Evolutionary conservation across 2,888 invertebrate genomes (phyloP).

Genomic region (Pantelozetes paolii): DNA sequence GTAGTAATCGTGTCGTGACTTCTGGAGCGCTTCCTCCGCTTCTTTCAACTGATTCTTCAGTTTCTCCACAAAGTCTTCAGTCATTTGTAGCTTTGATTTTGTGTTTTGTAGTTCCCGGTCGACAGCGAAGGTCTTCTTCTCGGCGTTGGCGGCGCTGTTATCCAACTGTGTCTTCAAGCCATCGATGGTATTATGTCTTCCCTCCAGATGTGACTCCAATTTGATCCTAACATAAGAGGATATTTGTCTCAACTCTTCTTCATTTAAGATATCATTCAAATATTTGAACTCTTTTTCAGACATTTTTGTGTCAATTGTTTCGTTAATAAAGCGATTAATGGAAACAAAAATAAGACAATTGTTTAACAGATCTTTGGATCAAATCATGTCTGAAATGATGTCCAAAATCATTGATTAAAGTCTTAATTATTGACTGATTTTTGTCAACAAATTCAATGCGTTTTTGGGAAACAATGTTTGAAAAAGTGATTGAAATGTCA

Average conservation of each 20-base stretch:
- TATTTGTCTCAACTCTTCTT: background rate
- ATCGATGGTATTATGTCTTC: background rate
- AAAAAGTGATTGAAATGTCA: no score
- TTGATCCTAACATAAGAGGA: slow-evolving; percentile 3
- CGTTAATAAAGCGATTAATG: background rate
- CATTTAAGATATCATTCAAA: background rate
- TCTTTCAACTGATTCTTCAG: slow-evolving; percentile 39
- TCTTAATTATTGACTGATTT: background rate
- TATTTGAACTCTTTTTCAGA: background rate
- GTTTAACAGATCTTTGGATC: background rate
- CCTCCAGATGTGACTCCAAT: slow-evolving; percentile 30
- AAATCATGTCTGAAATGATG: background rate
- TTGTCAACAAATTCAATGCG: background rate
- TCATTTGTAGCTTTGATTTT: slow-evolving; percentile 28
- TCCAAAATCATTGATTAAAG: background rate
- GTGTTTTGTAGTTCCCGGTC: slow-evolving; percentile 38
- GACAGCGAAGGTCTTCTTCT: slow-evolving; percentile 23
- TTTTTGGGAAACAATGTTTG: background rate
- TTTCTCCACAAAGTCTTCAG: slow-evolving; percentile 37
- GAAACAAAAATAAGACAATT: background rate
- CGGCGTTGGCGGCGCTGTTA: slow-evolving; percentile 1
- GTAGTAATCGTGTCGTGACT: slow-evolving; percentile 40
- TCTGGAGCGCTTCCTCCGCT: slow-evolving; percentile 41
- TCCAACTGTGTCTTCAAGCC: slow-evolving; percentile 5
- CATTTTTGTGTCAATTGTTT: background rate